phyloP scores from a whole-genome alignment of 2,797 vertebrate species.

The Anguilla pacifica region DNA sequence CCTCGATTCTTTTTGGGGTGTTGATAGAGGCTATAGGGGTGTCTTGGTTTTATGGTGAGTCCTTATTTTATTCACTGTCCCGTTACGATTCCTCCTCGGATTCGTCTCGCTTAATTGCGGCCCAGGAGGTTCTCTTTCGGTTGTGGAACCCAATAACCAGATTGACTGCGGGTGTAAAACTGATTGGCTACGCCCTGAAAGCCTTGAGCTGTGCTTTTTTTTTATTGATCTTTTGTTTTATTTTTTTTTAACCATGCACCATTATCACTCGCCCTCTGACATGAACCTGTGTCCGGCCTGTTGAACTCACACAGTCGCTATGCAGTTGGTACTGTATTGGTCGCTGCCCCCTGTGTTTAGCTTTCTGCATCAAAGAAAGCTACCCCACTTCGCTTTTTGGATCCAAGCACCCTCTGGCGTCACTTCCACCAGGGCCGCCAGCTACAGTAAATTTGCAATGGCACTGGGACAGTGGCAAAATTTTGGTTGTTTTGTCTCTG shows the following conservation, averaged over 20 bases:
- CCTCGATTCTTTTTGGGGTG: constrained; percentile 93
- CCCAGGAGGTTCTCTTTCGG: not conserved
- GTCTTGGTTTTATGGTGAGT: constrained; percentile 96
- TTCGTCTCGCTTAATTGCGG: not conserved
- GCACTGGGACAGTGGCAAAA: too few species aligned
- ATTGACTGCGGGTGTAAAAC: not conserved
- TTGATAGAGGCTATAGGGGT: constrained; percentile 95
- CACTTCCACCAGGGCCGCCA: constrained; percentile 40
- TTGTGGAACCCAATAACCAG: constrained; percentile 40
- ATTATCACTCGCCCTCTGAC: not conserved
- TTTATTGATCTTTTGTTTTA: too few species aligned
- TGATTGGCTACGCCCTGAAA: not conserved
- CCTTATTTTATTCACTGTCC: not conserved
- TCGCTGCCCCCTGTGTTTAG: not conserved
- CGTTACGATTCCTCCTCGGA: not conserved
- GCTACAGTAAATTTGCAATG: constrained; percentile 38
- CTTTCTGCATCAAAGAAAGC: too few species aligned
- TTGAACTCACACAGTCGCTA: not conserved
- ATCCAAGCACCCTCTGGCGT: constrained; percentile 22
- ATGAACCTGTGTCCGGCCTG: not conserved
- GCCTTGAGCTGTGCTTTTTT: not conserved
- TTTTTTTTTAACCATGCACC: not conserved
- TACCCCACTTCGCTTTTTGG: not conserved
- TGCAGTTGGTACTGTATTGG: not conserved
- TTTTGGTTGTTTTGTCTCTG: too few species aligned